These are phyloP conservation scores for Melierax canorus DNA, from an alignment of 2,113 vertebrate species.

Conservation along the genomic window DNA sequence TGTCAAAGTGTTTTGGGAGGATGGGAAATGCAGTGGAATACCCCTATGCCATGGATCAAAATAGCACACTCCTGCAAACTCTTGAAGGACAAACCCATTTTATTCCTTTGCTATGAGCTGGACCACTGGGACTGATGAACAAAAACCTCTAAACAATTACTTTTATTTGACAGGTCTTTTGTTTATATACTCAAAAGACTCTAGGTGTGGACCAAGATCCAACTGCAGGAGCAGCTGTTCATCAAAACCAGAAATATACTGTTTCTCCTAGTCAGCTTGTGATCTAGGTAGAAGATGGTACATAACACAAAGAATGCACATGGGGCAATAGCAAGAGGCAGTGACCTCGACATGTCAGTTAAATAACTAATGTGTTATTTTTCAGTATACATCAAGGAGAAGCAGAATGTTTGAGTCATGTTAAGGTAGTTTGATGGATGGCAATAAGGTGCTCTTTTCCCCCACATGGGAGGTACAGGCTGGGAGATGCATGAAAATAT, in stretches of 20 bases:
- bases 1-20: background rate
- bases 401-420: background rate
- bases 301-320: background rate
- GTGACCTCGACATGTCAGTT: fast-evolving
- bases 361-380: background rate
- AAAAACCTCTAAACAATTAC: background rate
- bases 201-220: background rate
- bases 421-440: background rate
- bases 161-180: background rate
- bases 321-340: background rate
- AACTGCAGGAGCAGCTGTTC: background rate
- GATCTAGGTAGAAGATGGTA: background rate
- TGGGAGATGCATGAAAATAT: background rate
- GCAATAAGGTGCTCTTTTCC: background rate
- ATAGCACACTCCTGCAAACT: background rate
- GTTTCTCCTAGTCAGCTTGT: background rate
- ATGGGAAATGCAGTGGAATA: background rate
- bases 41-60: background rate
- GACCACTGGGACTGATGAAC: background rate
- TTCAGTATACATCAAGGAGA: background rate
- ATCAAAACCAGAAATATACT: background rate
- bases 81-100: background rate
- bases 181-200: background rate
- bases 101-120: background rate
- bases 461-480: background rate